Base-by-base conservation (phyloP, 2,113 vertebrate species). In the Mus spicilegus region DNA sequence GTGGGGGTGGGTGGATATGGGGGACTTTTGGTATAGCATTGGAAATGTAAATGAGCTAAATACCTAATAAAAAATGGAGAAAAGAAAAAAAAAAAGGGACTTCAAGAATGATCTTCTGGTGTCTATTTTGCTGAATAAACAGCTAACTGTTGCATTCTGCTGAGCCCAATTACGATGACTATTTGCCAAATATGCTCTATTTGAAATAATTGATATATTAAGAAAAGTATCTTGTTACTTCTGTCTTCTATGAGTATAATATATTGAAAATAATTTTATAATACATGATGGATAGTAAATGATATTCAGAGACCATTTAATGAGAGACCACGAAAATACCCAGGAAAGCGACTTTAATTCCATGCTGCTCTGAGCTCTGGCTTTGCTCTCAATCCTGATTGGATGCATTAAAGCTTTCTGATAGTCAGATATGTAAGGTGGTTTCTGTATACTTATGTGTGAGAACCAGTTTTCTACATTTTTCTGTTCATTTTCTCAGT, bases 251-350 rank as follows among this genome's bases (percentile, higher is more conserved):
- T 65, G 77, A 61, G 61, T 88, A 80, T 90, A 26, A 80, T 86
- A 82, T 19, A 5, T 49, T 86, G 81, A 92, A 91, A 87, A 4
- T 75, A 90, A 76, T 85, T 87, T 90, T 87, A 63, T 86, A 94
- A 90, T 42, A 69, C 58, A 7, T 28, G 14, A 42, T 3, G 51
- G 63, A 54, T 84, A 73, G 56, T 12, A 89, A 92, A 75, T 90
- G 39, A 0, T 69, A 67, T 78, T 96, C 67, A 78, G 46, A 20
- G 5, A 46, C 11, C 46, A 28, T 22, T 12, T 70, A 39, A 87
- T 73, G 19, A 80, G 19, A 26, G n/a, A 76, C 36, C 5, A 88
- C 81, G 67, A 73, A 46, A 67, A 12, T n/a, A 49, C 0, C 36
- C 10, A n/a, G 61, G 61, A 16, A 61, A 65, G 70, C 19, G 0